Evolutionary conservation across 2,888 invertebrate species (phyloP), one percentile per base, ranked within the genome.

Genomic region (Andrena bucephala): DNA sequence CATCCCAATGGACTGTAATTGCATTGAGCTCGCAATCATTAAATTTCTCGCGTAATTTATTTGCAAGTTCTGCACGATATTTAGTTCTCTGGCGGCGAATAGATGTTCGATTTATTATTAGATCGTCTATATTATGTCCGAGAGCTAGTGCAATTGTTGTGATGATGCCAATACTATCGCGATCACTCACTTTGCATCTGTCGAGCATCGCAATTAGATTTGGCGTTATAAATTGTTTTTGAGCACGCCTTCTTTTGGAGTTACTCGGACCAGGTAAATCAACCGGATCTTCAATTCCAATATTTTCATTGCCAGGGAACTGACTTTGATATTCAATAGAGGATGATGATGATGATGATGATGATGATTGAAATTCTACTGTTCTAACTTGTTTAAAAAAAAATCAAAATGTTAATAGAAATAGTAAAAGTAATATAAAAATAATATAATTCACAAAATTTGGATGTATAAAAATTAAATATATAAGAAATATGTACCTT

Each of bases 371-470:
- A 29, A 60, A 31, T 13, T 60, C n/a, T 60, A n/a, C n/a, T 33
- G 8, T 60, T 33, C 24, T 31, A 3, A 16, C 33, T 60, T 13
- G 31, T 33, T 60, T 60, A 31, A 60, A 60, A 31, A 31, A 60
- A 60, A 31, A 60, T 60, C 2, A 60, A 60, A 16, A 60, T 60
- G n/a, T 29, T 29, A 60, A 60, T 31, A 60, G 31, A 6, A 60
- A 60, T 31, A 29, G 60, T 60, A 60, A 60, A 60, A 60, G 16
- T 31, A 60, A 13, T 27, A 59, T 59, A 27, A 59, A 24, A 59
- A 13, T 59, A 27, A 59, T 29, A 59, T 10, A 36, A 36, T 36
- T 59, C 13, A 59, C 24, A 59, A 59, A 29, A 59, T 59, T 59
- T 59, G 1, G 8, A 5, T 29, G 27, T 27, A 27, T 27, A 60